Percentiles rank a stretch among this genome's conserved stretches.
Conservation (phyloP, 2,113 vertebrate species). For the Oryzias javanicus region DNA sequence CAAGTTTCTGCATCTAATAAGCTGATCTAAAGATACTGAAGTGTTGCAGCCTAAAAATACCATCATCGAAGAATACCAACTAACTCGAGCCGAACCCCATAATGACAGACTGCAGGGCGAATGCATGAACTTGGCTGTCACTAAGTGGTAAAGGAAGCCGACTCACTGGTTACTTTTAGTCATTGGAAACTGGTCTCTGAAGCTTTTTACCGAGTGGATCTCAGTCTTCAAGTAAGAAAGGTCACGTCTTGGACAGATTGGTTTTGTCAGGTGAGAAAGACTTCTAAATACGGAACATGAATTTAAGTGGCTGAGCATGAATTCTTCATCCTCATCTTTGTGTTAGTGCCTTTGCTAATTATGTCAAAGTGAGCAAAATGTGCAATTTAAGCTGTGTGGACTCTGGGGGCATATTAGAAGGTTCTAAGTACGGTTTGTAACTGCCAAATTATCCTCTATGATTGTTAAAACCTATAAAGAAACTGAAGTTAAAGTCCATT, state of each 20-base stretch:
- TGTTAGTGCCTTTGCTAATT: neutral
- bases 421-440: constrained; percentile 29
- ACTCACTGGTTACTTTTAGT: neutral
- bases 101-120: constrained; percentile 40
- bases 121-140: constrained; percentile 24
- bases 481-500: no score
- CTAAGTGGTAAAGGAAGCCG: neutral
- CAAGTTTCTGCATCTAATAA: constrained; percentile 30
- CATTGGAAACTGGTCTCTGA: no score
- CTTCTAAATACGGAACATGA: neutral
- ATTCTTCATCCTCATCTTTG: neutral
- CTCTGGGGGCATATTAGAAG: constrained; percentile 10
- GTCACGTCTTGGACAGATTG: neutral
- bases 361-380: neutral
- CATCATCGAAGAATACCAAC: constrained; percentile 50
- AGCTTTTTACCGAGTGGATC: no score
- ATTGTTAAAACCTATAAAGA: constrained; percentile 13
- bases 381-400: constrained; percentile 8
- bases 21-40: constrained; percentile 36
- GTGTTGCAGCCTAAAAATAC: constrained; percentile 44
- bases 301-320: neutral
- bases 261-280: constrained; percentile 12
- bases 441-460: constrained; percentile 3
- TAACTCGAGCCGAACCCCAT: constrained; percentile 42
- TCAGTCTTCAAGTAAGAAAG: neutral